phyloP scores from a whole-genome alignment of 2,797 vertebrate species.

The Darevskia nairensis region DNA sequence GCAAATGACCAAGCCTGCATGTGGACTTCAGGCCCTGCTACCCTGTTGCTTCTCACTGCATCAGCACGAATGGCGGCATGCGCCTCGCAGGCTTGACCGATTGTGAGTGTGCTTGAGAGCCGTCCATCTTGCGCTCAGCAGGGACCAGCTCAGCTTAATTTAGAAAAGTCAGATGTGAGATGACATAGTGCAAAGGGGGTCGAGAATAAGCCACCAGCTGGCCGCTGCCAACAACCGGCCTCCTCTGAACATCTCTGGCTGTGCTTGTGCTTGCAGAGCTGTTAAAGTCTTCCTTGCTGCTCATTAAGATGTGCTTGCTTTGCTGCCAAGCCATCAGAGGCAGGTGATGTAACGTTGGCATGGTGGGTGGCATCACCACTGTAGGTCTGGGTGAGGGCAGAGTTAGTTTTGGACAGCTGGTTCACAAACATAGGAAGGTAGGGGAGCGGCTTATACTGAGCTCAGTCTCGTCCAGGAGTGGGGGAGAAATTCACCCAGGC shows the following conservation, averaged over 20 bases:
- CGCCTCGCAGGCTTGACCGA: neutral
- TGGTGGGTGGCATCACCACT: conserved; percentile 8
- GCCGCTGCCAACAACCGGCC: neutral
- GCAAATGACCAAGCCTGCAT: too few species aligned
- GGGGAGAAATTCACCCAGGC: too few species aligned
- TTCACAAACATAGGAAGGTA: neutral
- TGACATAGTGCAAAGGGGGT: neutral
- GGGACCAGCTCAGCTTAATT: neutral
- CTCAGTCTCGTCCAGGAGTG: too few species aligned
- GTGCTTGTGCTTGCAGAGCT: neutral
- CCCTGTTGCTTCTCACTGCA: too few species aligned
- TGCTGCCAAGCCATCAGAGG: conserved; percentile 5
- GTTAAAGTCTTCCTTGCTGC: neutral
- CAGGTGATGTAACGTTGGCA: conserved; percentile 20
- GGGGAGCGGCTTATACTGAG: neutral
- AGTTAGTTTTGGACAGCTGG: neutral
- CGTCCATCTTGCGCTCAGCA: neutral
- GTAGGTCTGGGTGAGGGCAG: neutral
- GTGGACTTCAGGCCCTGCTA: too few species aligned
- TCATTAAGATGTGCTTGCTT: neutral
- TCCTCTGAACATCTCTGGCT: neutral
- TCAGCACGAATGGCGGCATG: too few species aligned
- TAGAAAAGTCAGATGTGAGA: neutral
- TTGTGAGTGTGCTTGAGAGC: neutral
- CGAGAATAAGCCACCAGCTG: neutral